Base-by-base conservation (phyloP, 2,113 vertebrate genomes). In the Smithornis capensis region DNA sequence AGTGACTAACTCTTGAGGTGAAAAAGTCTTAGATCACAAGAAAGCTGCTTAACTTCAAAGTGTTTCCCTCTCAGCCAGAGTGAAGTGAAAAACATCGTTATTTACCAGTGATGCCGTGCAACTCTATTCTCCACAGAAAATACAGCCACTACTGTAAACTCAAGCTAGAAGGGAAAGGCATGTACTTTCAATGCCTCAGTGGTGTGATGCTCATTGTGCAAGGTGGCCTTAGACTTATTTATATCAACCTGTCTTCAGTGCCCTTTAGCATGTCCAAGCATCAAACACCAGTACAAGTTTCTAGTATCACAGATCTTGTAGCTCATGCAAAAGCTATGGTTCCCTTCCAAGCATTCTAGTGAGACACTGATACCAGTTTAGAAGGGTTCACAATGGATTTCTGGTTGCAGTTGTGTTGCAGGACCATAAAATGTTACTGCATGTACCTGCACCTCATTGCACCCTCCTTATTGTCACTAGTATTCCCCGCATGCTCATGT, bases 401-500 rank as follows among this genome's bases (percentile, higher is more conserved):
- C 31, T 74, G 17, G 6, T 69, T 81, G 18, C 3, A 24, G 3
- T 17, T 19, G 18, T 40, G 14, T 23, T 65, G 28, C 45, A 29
- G n/a, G 8, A 62, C 16, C 1, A 1, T 23, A 37, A 45, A 40
- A 74, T 0, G 0, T 3, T 75, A 3, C 17, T 50, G 18, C 14
- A 14, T 29, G 8, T 25, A 22, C 19, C 19, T 29, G 12, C 9
- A n/a, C 10, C 16, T 42, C 23, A 14, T 14, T 17, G 3, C 31
- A 67, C 1, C 9, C 35, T 45, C 17, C 12, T 75, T 21, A 14
- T 64, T 52, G 14, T 47, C 27, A 35, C 6, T 17, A 55, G 14
- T 7, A 13, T 9, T 69, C 47, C 29, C 16, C 27, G 29, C 1
- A 0, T 68, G 49, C 16, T 73, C 33, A 29, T 4, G 37, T 19